A percentile compares a stretch with the other conserved stretches of the same genome.
Evolutionary conservation across 2,888 invertebrate genomes (phyloP).

Genomic region (Sarcophaga caerulescens): DNA sequence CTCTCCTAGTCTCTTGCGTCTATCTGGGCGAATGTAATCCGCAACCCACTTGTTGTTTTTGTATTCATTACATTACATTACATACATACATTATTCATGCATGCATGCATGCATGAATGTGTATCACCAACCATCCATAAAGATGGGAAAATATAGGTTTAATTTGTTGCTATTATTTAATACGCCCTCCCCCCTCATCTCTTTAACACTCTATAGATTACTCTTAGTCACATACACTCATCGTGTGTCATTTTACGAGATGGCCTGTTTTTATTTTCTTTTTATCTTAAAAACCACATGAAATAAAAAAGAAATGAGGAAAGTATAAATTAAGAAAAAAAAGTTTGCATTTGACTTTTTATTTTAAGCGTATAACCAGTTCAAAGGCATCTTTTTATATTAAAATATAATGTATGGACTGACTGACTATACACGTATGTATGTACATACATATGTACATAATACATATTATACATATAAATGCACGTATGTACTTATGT

Average conservation of each 20-base stretch:
- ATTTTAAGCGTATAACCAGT: constrained; percentile 37
- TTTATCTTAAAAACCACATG: neutral
- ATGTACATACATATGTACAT: no score
- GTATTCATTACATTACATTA: neutral
- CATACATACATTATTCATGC: constrained; percentile 19
- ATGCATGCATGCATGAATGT: constrained; percentile 7
- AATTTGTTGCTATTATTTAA: neutral
- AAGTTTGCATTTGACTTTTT: constrained; percentile 40
- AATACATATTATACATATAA: no score
- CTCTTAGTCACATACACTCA: neutral
- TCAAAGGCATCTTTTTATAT: constrained; percentile 11
- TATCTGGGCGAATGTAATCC: neutral
- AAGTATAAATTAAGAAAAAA: constrained; percentile 2
- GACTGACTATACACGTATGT: no score
- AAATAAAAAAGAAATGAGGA: neutral
- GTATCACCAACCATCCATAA: neutral
- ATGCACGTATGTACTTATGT: no score
- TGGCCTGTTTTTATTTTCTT: neutral
- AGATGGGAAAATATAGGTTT: neutral
- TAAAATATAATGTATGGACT: no score
- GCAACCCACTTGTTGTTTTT: constrained; percentile 34
- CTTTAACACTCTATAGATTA: neutral
- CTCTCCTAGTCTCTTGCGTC: constrained; percentile 1
- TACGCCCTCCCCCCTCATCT: no score
- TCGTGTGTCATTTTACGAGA: neutral